Evolutionary conservation across 30 jellyfish, hydroid and myxozoan species (phyloP).

Genomic region (Cassiopea andromeda): DNA sequence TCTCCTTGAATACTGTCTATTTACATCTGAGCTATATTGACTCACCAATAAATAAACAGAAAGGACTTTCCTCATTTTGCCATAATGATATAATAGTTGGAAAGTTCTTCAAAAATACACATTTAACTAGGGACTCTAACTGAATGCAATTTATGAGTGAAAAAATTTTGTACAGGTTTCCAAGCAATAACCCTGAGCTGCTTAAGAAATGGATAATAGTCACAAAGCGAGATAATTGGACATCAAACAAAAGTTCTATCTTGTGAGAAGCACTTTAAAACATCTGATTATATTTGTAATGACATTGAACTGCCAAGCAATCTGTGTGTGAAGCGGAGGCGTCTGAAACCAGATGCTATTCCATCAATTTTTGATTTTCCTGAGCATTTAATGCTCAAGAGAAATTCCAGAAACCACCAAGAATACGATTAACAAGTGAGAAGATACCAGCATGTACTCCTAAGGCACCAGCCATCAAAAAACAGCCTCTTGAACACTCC

Average conservation of each 20-base stretch:
- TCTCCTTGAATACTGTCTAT: neutral
- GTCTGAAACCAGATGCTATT: slow-evolving; percentile 33
- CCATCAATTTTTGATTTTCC: slow-evolving; percentile 36
- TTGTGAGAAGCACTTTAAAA: slow-evolving; percentile 15
- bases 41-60: neutral
- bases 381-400: slow-evolving; percentile 8
- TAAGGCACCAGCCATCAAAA: neutral
- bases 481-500: slow-evolving; percentile 4
- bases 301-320: slow-evolving; percentile 21
- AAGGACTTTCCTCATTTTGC: neutral
- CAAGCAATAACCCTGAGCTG: slow-evolving; percentile 24
- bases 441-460: neutral
- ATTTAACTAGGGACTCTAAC: neutral
- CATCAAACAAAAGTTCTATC: slow-evolving; percentile 3
- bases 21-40: neutral
- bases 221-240: slow-evolving; percentile 6
- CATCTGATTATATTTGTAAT: slow-evolving; percentile 6
- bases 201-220: slow-evolving; percentile 11
- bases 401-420: slow-evolving; percentile 11
- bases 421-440: neutral
- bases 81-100: neutral
- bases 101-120: neutral
- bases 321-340: slow-evolving; percentile 8
- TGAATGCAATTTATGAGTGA: neutral
- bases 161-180: slow-evolving; percentile 6